These are phyloP conservation scores for Drosophila willistoni DNA, from an alignment of 1,140 invertebrate genomes.

Conservation along the genomic window DNA sequence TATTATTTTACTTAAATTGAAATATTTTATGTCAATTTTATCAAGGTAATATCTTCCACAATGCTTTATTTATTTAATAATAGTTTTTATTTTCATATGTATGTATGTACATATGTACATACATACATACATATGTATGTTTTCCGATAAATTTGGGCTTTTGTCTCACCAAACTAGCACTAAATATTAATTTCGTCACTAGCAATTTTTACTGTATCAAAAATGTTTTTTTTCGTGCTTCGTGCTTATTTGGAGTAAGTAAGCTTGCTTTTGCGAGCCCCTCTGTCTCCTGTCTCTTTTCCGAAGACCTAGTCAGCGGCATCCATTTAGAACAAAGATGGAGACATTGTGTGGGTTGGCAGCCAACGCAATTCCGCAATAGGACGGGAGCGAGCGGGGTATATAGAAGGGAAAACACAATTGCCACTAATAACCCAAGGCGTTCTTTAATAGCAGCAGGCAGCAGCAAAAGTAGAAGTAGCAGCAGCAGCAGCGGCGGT, in stretches of 20 bases:
- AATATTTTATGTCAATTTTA: too few relatives aligned
- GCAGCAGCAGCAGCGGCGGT: conserved; percentile 37
- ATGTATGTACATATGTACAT: too few relatives aligned
- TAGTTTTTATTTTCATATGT: too few relatives aligned
- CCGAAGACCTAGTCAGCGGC: conserved; percentile 1
- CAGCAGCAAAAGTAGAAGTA: conserved; percentile 4
- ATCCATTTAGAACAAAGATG: conserved; percentile 40
- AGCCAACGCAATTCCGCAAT: conserved; percentile 45
- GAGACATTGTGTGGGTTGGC: conserved; percentile 48
- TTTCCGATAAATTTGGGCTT: too few relatives aligned
- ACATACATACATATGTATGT: too few relatives aligned
- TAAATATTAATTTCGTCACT: not conserved
- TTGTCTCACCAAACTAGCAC: too few relatives aligned
- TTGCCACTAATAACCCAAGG: conserved; percentile 77
- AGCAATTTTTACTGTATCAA: not conserved
- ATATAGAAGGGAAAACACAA: conserved; percentile 63
- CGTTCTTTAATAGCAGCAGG: conserved; percentile 41
- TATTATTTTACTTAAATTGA: too few relatives aligned
- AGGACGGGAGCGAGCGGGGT: not conserved
- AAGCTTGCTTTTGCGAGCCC: not conserved
- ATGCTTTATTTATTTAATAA: too few relatives aligned
- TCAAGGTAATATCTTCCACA: too few relatives aligned
- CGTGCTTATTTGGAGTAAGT: conserved; percentile 5
- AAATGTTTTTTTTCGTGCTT: not conserved
- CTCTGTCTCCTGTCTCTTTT: not conserved